Evolutionary conservation across 2,113 vertebrate species (phyloP).

Genomic region (Embiotoca jacksoni): DNA sequence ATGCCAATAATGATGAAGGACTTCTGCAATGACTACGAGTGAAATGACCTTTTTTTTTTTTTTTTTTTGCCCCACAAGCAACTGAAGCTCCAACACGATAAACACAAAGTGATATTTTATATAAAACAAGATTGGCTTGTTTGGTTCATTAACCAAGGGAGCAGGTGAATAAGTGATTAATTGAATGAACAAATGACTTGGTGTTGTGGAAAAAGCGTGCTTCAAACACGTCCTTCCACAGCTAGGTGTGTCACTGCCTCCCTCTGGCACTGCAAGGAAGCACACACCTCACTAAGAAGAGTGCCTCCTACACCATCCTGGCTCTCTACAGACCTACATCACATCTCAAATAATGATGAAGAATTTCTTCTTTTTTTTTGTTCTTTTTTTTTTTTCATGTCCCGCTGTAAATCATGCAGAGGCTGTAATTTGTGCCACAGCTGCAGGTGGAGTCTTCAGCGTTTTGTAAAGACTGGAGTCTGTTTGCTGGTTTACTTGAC

Average conservation of each 20-base stretch:
- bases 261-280: conserved; percentile 74
- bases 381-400: neutral
- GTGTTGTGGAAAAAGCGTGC: conserved; percentile 24
- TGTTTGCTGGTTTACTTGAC: neutral
- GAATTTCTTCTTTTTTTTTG: neutral
- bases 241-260: conserved; percentile 81
- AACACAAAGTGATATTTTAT: conserved; percentile 60
- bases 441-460: neutral
- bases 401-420: conserved; percentile 4
- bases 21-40: conserved; percentile 13
- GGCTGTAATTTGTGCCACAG: no score
- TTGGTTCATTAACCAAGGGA: conserved; percentile 64
- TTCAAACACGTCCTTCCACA: conserved; percentile 35
- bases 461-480: neutral
- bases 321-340: neutral
- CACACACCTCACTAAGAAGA: conserved; percentile 50
- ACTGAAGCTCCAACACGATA: conserved; percentile 30
- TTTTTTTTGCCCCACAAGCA: neutral
- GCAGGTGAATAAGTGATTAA: conserved; percentile 68
- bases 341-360: neutral
- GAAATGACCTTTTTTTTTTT: neutral
- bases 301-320: neutral
- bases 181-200: conserved; percentile 63
- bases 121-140: conserved; percentile 62
- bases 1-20: conserved; percentile 42